A percentile compares a stretch with the other conserved stretches of the same genome.
Conservation (phyloP, 2,888 invertebrate genomes). For the Apocheima hispidaria region DNA sequence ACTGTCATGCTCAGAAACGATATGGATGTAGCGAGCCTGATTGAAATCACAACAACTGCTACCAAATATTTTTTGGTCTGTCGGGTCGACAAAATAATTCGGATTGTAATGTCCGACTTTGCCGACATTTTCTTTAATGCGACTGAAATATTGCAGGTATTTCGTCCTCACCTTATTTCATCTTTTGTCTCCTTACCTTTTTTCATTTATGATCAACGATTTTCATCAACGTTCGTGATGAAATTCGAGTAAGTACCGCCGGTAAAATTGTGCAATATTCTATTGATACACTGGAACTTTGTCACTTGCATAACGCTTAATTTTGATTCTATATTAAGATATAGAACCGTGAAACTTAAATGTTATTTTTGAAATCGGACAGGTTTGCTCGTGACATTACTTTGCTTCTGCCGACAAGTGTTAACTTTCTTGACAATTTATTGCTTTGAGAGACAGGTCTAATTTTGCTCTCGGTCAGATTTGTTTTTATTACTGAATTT, state of each 20-base stretch:
- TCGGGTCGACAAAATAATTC: conserved; percentile 11
- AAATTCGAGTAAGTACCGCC: not conserved
- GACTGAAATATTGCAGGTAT: conserved; percentile 12
- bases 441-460: not conserved
- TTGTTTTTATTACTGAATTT: not conserved
- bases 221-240: not conserved
- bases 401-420: not conserved
- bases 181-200: not conserved
- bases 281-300: not conserved
- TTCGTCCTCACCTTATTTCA: conserved; percentile 9
- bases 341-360: not conserved
- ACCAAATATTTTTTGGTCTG: conserved; percentile 13
- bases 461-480: not conserved
- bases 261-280: conserved; percentile 17
- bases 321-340: not conserved
- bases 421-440: not conserved
- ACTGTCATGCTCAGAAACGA: conserved; percentile 43
- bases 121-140: conserved; percentile 12
- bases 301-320: not conserved
- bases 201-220: not conserved
- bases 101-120: conserved; percentile 17
- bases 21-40: conserved; percentile 43
- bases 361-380: not conserved
- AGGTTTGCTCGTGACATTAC: not conserved
- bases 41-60: conserved; percentile 31